Evolutionary conservation across 2,113 vertebrate species (phyloP).

Genomic region (Vimba vimba): DNA sequence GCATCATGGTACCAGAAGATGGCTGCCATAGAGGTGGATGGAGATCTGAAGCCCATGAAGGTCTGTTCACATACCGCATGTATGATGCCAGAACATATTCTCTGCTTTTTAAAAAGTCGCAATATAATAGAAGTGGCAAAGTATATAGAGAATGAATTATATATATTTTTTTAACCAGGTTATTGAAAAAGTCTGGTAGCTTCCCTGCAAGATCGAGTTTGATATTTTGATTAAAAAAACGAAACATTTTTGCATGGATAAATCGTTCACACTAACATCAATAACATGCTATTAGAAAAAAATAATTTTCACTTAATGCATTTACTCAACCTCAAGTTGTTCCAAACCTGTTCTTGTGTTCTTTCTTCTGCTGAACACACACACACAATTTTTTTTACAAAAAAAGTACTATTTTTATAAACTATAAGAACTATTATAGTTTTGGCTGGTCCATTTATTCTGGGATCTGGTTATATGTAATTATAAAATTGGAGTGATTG

Average conservation of each 20-base stretch:
- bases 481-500: background rate
- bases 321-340: too few relatives aligned
- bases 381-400: too few relatives aligned
- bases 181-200: too few relatives aligned
- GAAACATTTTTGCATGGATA: background rate
- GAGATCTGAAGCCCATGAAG: constrained; percentile 92
- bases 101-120: background rate
- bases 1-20: constrained; percentile 86
- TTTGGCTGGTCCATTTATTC: background rate
- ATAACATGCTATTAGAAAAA: background rate
- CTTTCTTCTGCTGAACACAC: too few relatives aligned
- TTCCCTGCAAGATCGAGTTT: too few relatives aligned
- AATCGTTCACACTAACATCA: background rate
- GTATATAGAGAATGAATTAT: background rate
- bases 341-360: too few relatives aligned
- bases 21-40: constrained; percentile 85
- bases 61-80: constrained; percentile 63
- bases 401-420: too few relatives aligned
- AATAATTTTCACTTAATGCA: background rate
- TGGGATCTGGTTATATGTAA: background rate
- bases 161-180: background rate
- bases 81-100: too few relatives aligned
- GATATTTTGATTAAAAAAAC: too few relatives aligned
- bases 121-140: too few relatives aligned
- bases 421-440: background rate